Evolutionary conservation across 2,888 invertebrate species (phyloP), one percentile per base, ranked within the genome.

Genomic region (Netelia inedita): DNA sequence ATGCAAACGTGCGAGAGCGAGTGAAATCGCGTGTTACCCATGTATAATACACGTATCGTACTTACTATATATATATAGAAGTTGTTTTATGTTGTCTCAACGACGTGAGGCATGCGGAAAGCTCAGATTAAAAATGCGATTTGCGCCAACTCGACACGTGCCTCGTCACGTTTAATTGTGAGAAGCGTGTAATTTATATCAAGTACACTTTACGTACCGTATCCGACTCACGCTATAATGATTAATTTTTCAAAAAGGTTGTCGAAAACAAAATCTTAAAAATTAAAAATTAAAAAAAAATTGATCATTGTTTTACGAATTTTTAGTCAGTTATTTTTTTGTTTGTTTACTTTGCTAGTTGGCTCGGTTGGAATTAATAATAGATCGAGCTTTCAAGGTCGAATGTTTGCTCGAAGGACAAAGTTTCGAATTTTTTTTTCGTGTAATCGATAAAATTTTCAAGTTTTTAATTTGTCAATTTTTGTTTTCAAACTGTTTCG

Each of bases 11-110:
- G 73, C 68, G 41, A 68, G 35, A 35, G 46, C 53, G 21, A 61
- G 72, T 50, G 43, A 68, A 82, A 79, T 78, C 72, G 82, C 82
- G 82, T 82, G 82, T 82, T 82, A 78, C 57, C 59, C 57, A 66
- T 65, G 72, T 23, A 63, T 28, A 55, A 23, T 35, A 57, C 46
- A 61, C 73, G 55, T 71, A 59, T 59, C 10, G 41, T 63, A 63
- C 21, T 50, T 35, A 9, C 9, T 3, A 41, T 2, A 19, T 14
- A 43, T 65, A 43, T 19, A 41, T 61, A 53, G 1, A 53, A 23
- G 16, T 23, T 65, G 46, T 16, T 55, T 59, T 73, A 59, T 68
- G 79, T 65, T 55, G 79, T 79, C 46, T 43, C 46, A 72, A 55
- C 72, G 73, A 53, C 21, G 28, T 1, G n/a, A 59, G 35, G 66